These are phyloP conservation scores for Rhabdomys pumilio DNA, from an alignment of 2,797 vertebrate genomes.

Conservation along the genomic window DNA sequence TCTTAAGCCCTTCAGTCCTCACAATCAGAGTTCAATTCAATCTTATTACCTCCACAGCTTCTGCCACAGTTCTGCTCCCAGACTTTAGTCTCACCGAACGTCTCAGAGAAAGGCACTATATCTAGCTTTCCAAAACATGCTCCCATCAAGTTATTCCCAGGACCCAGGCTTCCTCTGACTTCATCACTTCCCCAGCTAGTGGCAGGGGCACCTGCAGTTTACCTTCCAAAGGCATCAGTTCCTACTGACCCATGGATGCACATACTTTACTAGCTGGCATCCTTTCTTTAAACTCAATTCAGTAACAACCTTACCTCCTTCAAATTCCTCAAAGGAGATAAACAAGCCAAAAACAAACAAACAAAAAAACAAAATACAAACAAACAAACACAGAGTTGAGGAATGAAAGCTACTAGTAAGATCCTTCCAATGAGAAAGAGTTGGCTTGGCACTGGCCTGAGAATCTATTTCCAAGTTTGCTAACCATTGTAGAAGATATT, in stretches of 20 bases:
- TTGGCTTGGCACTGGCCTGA: neutral
- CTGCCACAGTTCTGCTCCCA: neutral
- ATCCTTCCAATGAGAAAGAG: neutral
- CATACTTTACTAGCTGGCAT: neutral
- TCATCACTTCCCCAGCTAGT: neutral
- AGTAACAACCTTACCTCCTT: slow-evolving; percentile 15
- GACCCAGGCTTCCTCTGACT: neutral
- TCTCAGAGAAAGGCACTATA: neutral
- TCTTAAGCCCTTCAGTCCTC: slow-evolving; percentile 33
- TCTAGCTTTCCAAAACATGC: neutral
- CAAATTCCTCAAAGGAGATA: slow-evolving; percentile 26
- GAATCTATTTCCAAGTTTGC: neutral
- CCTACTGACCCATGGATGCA: neutral
- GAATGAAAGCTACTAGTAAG: slow-evolving; percentile 16
- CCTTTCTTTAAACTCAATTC: neutral
- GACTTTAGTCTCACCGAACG: neutral
- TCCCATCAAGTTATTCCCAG: neutral
- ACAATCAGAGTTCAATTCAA: slow-evolving; percentile 35
- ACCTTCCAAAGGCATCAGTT: neutral
- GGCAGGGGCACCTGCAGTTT: neutral
- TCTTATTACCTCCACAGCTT: neutral
- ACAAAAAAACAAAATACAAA: too few relatives aligned
- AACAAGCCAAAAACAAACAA: neutral
- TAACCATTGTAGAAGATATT: neutral
- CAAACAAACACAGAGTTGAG: neutral